phyloP scores from a whole-genome alignment of 2,888 invertebrate genomes.

The Epistrophe eligans region DNA sequence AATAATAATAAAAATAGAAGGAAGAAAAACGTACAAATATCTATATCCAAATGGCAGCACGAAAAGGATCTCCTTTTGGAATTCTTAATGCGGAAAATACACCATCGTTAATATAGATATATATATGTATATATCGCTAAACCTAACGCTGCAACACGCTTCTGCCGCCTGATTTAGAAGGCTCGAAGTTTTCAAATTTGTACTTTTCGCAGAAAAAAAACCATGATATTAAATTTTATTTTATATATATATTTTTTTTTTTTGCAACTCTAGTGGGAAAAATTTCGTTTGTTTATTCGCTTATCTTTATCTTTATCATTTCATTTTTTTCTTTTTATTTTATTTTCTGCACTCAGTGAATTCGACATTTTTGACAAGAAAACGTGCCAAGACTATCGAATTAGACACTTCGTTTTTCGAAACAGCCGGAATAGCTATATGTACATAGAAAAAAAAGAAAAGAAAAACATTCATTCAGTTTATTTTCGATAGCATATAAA shows the following conservation, averaged over 20 bases:
- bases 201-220: slow-evolving; percentile 1
- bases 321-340: neutral
- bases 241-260: neutral
- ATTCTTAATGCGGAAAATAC: slow-evolving; percentile 54
- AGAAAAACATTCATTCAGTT: slow-evolving; percentile 44
- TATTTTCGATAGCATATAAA: slow-evolving; percentile 56
- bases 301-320: slow-evolving; percentile 50
- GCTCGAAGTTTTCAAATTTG: slow-evolving; percentile 46
- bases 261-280: slow-evolving; percentile 36
- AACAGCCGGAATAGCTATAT: neutral
- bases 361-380: slow-evolving; percentile 71
- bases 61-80: slow-evolving; percentile 42
- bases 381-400: slow-evolving; percentile 67
- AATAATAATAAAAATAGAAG: neutral
- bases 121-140: slow-evolving; percentile 53
- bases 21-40: neutral
- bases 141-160: slow-evolving; percentile 35
- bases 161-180: slow-evolving; percentile 1
- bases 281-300: slow-evolving; percentile 50
- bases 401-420: slow-evolving; percentile 1
- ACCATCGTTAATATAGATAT: slow-evolving; percentile 57
- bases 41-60: slow-evolving; percentile 29
- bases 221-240: slow-evolving; percentile 29
- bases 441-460: neutral
- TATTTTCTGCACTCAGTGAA: slow-evolving; percentile 47